Evolutionary conservation across 2,113 vertebrate genomes (phyloP).

Genomic region (Kryptolebias marmoratus): DNA sequence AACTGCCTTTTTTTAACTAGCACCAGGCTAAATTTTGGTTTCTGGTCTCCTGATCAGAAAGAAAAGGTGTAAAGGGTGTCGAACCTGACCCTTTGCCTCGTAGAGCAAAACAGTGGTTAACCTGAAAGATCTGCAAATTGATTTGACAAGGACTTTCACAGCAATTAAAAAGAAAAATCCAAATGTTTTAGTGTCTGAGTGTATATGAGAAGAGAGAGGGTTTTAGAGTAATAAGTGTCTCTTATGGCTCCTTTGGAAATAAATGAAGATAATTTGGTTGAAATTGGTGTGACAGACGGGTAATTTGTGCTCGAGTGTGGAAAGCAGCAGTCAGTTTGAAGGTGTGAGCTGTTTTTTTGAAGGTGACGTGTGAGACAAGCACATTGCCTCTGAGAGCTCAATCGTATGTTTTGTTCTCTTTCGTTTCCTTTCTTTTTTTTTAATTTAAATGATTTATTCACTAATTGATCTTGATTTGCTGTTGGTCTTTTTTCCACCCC

Average conservation of each 20-base stretch:
- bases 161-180: conserved; percentile 72
- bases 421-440: conserved; percentile 26
- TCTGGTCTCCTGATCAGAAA: conserved; percentile 35
- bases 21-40: conserved; percentile 53
- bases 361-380: conserved; percentile 65
- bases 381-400: conserved; percentile 47
- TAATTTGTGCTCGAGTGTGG: conserved; percentile 77
- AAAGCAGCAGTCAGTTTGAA: conserved; percentile 68
- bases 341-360: conserved; percentile 55
- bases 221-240: conserved; percentile 85
- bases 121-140: conserved; percentile 70
- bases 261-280: conserved; percentile 84
- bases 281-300: conserved; percentile 84
- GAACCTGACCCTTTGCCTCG: conserved; percentile 63
- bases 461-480: conserved; percentile 43
- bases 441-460: conserved; percentile 20
- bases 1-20: conserved; percentile 55
- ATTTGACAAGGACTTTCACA: conserved; percentile 77
- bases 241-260: conserved; percentile 82
- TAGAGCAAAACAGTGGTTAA: conserved; percentile 77
- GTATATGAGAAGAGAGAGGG: conserved; percentile 60
- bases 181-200: conserved; percentile 36
- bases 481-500: conserved; percentile 30
- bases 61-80: conserved; percentile 13
- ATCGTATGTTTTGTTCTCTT: conserved; percentile 36